Conservation (phyloP, 2,113 vertebrate species). For the Chloroceryle aenea region DNA sequence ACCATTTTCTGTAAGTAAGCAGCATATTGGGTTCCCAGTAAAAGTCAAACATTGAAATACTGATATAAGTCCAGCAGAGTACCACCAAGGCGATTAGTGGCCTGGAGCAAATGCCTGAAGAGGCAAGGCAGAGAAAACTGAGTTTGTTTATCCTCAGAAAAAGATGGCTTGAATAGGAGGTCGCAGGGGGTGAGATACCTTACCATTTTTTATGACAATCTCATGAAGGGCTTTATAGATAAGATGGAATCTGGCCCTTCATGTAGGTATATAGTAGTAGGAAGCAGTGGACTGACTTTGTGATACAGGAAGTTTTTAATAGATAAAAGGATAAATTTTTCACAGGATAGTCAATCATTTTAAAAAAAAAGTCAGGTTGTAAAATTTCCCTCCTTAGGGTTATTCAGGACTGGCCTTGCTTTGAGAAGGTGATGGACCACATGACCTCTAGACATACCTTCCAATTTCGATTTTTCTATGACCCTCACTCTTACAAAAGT, state of each 20-base stretch:
- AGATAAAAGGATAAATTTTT: neutral
- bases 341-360: neutral
- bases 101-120: neutral
- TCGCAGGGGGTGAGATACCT: neutral
- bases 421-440: neutral
- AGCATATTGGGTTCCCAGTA: neutral
- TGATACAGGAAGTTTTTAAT: neutral
- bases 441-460: neutral
- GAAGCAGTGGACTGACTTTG: neutral
- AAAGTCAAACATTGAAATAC: neutral
- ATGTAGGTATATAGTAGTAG: neutral
- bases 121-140: neutral
- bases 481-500: neutral
- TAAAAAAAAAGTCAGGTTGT: neutral
- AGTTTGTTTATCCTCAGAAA: neutral
- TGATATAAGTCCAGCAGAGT: neutral
- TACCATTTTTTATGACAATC: neutral
- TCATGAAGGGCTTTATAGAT: neutral
- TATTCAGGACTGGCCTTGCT: neutral
- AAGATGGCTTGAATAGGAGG: neutral
- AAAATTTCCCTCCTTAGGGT: neutral
- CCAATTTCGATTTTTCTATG: neutral
- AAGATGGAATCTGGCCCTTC: neutral
- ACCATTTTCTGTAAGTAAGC: neutral
- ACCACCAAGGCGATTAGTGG: neutral